These are phyloP conservation scores for Drosophila austrosaltans DNA, from an alignment of 2,888 invertebrate species.

Conservation along the genomic window DNA sequence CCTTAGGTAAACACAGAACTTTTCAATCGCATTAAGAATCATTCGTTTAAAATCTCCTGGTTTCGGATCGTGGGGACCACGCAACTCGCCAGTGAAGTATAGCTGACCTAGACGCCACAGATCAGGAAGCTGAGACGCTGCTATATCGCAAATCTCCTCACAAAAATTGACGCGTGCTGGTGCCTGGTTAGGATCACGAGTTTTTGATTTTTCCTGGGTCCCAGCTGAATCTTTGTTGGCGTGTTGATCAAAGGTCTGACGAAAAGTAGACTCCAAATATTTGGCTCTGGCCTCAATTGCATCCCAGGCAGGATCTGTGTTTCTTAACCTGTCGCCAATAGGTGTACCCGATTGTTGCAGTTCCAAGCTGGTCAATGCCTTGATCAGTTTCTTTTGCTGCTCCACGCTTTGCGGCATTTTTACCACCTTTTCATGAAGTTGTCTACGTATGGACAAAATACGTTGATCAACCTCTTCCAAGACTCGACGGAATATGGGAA, in stretches of 20 bases:
- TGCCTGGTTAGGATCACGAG: conserved; percentile 78
- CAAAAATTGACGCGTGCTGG: conserved; percentile 90
- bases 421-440: conserved; percentile 92
- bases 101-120: conserved; percentile 97
- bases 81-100: conserved; percentile 95
- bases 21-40: conserved; percentile 90
- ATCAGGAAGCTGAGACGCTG: conserved; percentile 92
- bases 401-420: conserved; percentile 96
- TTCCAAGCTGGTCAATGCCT: conserved; percentile 90
- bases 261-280: conserved; percentile 86
- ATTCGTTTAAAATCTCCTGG: conserved; percentile 92
- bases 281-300: conserved; percentile 93
- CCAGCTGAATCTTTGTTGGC: conserved; percentile 76
- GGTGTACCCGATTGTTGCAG: conserved; percentile 82
- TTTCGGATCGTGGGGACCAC: conserved; percentile 89
- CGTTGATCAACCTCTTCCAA: conserved; percentile 95
- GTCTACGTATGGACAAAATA: conserved; percentile 91
- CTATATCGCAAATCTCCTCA: conserved; percentile 90
- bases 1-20: conserved; percentile 89
- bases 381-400: conserved; percentile 96
- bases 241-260: conserved; percentile 82
- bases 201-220: conserved; percentile 80
- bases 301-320: conserved; percentile 97
- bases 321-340: conserved; percentile 80
- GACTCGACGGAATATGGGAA: conserved; percentile 93